These are phyloP conservation scores for Platalea minor DNA, from an alignment of 2,797 vertebrate genomes.

Conservation along the genomic window DNA sequence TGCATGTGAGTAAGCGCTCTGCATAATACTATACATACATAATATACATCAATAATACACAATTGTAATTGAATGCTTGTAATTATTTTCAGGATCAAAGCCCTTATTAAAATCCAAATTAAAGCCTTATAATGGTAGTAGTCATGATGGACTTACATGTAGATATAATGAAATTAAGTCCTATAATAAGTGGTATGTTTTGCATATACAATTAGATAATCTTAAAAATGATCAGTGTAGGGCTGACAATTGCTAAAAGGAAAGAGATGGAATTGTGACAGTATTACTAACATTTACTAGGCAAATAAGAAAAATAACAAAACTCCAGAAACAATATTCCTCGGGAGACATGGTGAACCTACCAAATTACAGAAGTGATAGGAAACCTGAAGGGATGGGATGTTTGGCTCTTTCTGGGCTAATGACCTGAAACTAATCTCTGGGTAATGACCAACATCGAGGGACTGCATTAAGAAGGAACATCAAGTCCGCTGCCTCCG, in stretches of 20 bases:
- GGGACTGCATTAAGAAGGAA: background rate
- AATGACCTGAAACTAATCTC: background rate
- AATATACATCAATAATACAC: background rate
- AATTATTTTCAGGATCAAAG: conserved; percentile 61
- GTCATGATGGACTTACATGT: conserved; percentile 30
- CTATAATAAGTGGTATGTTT: conserved; percentile 9
- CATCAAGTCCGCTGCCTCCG: background rate
- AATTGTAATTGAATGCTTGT: conserved; percentile 28
- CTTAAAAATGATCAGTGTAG: background rate
- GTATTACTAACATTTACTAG: background rate
- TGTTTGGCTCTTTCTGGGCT: background rate
- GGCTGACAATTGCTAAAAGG: background rate
- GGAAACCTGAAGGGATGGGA: background rate
- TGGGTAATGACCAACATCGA: background rate
- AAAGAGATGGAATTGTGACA: background rate
- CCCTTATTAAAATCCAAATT: conserved; percentile 44
- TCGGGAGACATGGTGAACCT: background rate
- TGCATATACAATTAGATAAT: conserved; percentile 35
- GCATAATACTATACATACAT: background rate
- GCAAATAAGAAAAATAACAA: background rate
- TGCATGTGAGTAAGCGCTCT: background rate
- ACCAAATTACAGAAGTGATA: background rate
- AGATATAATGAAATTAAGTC: conserved; percentile 24
- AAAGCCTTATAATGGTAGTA: background rate
- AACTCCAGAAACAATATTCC: background rate